Percentiles rank a stretch among this genome's conserved stretches.
phyloP scores from a whole-genome alignment of 2,113 vertebrate genomes.

The Tautogolabrus adspersus region DNA sequence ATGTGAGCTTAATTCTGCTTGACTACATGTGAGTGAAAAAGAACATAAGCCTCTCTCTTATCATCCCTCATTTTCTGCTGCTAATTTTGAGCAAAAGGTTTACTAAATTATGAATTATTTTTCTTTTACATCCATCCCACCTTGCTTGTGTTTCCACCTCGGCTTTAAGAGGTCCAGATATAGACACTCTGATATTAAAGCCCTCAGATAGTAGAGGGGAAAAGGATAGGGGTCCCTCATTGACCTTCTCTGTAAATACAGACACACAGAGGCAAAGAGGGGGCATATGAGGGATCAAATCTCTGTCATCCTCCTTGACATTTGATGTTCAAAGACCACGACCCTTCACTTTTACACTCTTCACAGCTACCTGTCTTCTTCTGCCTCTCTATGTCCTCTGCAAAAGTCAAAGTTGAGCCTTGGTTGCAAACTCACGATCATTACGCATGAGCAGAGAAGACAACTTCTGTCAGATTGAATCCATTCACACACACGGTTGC shows the following conservation, averaged over 20 bases:
- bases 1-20: neutral
- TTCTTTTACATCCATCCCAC: neutral
- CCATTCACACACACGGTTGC: slow-evolving; percentile 3
- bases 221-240: slow-evolving; percentile 51
- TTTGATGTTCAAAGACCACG: slow-evolving; percentile 85
- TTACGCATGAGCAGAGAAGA: slow-evolving; percentile 29
- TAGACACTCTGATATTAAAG: slow-evolving; percentile 26
- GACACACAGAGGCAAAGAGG: slow-evolving; percentile 47
- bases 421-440: slow-evolving; percentile 10
- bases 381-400: slow-evolving; percentile 17
- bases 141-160: neutral
- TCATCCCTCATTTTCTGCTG: neutral
- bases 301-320: slow-evolving; percentile 81
- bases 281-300: slow-evolving; percentile 77
- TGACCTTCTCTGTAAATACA: slow-evolving; percentile 80
- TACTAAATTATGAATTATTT: neutral
- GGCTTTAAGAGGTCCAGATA: slow-evolving; percentile 13
- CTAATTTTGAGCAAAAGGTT: neutral
- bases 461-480: neutral
- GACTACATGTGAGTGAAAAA: neutral
- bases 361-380: slow-evolving; percentile 8
- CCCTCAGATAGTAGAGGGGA: slow-evolving; percentile 46
- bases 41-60: neutral
- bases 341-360: slow-evolving; percentile 78
- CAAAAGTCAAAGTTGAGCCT: slow-evolving; percentile 24